phyloP scores from a whole-genome alignment of 1,140 invertebrate genomes.

The Andrena cerasifolii region DNA sequence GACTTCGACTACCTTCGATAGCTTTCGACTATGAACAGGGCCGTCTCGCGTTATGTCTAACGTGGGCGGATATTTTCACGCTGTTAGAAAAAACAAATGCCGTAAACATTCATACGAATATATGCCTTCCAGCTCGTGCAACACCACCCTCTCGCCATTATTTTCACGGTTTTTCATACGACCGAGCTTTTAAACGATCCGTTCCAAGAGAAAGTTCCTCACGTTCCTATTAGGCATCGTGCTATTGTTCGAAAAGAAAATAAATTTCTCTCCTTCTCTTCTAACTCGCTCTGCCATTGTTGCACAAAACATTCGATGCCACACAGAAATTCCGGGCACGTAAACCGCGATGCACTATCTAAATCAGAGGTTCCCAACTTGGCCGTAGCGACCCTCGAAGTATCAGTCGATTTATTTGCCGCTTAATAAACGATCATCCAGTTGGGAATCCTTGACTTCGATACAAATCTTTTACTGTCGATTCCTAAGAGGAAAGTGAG shows the following conservation, averaged over 20 bases:
- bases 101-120: conserved; percentile 23
- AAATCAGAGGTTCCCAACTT: not conserved
- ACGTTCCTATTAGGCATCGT: not conserved
- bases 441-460: too few relatives aligned
- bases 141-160: not conserved
- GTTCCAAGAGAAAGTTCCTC: not conserved
- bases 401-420: too few relatives aligned
- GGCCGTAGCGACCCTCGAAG: not conserved
- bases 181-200: not conserved
- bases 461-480: too few relatives aligned
- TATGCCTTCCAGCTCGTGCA: not conserved
- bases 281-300: not conserved
- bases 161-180: not conserved
- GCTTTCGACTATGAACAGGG: conserved; percentile 63
- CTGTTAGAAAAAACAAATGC: conserved; percentile 46
- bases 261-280: not conserved
- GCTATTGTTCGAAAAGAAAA: conserved; percentile 5
- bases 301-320: not conserved
- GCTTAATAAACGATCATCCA: not conserved
- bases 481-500: too few relatives aligned
- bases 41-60: conserved; percentile 61
- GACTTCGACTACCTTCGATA: conserved; percentile 65
- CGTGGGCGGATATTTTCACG: conserved; percentile 43
- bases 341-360: not conserved
- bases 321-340: not conserved